A percentile compares a stretch with the other conserved stretches of the same genome.
Evolutionary conservation across 1,140 invertebrate genomes (phyloP).

Genomic region (Eciton burchellii): DNA sequence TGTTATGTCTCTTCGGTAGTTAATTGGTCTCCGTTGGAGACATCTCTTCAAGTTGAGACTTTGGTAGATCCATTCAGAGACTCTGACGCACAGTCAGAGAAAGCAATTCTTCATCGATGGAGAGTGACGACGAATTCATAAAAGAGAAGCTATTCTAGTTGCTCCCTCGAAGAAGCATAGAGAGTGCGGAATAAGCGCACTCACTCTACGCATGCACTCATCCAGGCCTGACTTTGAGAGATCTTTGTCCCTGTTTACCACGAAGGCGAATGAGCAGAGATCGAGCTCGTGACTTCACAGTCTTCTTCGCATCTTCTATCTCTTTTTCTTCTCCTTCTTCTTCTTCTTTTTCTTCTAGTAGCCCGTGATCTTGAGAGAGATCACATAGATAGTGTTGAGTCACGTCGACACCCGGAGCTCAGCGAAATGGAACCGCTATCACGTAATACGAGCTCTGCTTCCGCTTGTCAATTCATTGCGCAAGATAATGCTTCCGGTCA

Average conservation of each 20-base stretch:
- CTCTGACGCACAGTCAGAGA: constrained; percentile 41
- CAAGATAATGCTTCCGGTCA: constrained; percentile 13
- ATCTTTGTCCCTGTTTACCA: constrained; percentile 17
- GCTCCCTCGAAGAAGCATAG: neutral
- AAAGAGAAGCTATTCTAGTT: constrained; percentile 22
- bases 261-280: constrained; percentile 25
- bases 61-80: constrained; percentile 48
- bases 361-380: constrained; percentile 20
- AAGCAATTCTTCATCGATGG: constrained; percentile 55
- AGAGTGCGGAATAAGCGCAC: neutral
- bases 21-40: neutral
- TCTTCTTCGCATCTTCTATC: constrained; percentile 41
- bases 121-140: neutral
- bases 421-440: constrained; percentile 72
- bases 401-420: constrained; percentile 60
- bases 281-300: constrained; percentile 28
- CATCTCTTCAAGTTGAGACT: constrained; percentile 28
- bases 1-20: constrained; percentile 19
- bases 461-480: constrained; percentile 66
- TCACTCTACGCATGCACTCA: neutral
- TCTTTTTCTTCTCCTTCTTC: constrained; percentile 30
- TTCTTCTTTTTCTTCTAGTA: constrained; percentile 26
- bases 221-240: constrained; percentile 26
- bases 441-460: constrained; percentile 79
- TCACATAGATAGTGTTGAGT: constrained; percentile 10